A percentile compares a stretch with the other conserved stretches of the same genome.
These are phyloP conservation scores for Acanthosepion pharaonis DNA, from an alignment of 2,888 invertebrate species.

Conservation along the genomic window DNA sequence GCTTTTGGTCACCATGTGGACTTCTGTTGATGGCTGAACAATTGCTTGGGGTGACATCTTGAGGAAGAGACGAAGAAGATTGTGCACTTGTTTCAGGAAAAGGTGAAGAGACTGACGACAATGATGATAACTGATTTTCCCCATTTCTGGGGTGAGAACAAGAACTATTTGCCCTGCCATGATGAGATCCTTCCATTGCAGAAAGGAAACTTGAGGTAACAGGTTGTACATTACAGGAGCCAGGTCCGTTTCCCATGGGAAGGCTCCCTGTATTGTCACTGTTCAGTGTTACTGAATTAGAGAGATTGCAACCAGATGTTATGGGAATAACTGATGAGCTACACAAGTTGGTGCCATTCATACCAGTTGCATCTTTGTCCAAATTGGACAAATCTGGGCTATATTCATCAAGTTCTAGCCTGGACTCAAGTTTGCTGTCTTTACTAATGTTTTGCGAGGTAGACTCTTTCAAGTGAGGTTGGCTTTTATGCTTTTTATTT, in stretches of 20 bases:
- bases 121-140: slow-evolving; percentile 22
- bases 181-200: not conserved
- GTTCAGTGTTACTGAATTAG: not conserved
- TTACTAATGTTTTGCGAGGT: slow-evolving; percentile 13
- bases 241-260: not conserved
- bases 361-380: not conserved
- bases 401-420: not conserved
- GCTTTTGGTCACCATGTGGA: slow-evolving; percentile 10
- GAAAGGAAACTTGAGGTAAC: slow-evolving; percentile 35
- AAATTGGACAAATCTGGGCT: not conserved
- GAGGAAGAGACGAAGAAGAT: not conserved
- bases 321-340: not conserved
- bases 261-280: not conserved
- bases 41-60: slow-evolving; percentile 20
- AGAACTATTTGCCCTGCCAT: slow-evolving; percentile 33
- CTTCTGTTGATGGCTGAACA: not conserved
- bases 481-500: slow-evolving; percentile 25
- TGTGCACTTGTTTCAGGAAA: slow-evolving; percentile 33
- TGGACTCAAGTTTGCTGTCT: not conserved
- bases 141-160: not conserved
- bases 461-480: slow-evolving; percentile 35
- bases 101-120: not conserved
- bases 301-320: not conserved
- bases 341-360: not conserved
- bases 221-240: slow-evolving; percentile 34